Percentiles rank a stretch among this genome's conserved stretches.
Conservation (phyloP, 2,797 vertebrate species). For the Smutsia temminckii region DNA sequence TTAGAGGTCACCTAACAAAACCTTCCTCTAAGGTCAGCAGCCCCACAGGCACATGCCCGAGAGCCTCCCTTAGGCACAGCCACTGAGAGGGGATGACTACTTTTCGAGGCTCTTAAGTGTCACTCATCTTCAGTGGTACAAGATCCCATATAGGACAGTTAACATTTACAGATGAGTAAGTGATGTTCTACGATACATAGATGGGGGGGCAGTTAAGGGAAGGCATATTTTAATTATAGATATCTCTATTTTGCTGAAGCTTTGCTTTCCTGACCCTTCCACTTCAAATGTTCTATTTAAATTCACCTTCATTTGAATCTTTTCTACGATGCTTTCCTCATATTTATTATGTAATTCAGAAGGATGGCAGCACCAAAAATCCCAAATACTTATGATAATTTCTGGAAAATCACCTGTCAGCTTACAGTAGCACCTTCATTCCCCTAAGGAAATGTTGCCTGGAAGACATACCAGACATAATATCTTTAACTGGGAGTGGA, state of each 20-base stretch:
- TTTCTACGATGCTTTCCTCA: neutral
- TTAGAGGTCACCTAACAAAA: neutral
- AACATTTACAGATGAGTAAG: neutral
- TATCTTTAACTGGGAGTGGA: neutral
- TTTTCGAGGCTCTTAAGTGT: neutral
- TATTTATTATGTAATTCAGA: neutral
- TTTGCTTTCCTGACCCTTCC: neutral
- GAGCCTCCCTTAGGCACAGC: neutral
- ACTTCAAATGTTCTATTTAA: neutral
- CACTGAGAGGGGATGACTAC: neutral
- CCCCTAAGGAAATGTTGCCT: neutral
- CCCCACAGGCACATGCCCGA: neutral
- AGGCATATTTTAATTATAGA: neutral
- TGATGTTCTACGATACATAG: neutral
- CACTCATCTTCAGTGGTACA: neutral
- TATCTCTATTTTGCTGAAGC: neutral
- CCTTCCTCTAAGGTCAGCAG: neutral
- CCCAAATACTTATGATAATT: constrained; percentile 16
- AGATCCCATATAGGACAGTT: neutral
- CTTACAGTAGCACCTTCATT: neutral
- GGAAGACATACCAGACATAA: neutral
- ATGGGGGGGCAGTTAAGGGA: neutral
- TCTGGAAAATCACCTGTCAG: neutral
- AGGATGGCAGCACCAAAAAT: neutral
- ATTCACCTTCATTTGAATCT: neutral